These are phyloP conservation scores for Tachystola acroxantha DNA, from an alignment of 2,888 invertebrate species.

Conservation along the genomic window DNA sequence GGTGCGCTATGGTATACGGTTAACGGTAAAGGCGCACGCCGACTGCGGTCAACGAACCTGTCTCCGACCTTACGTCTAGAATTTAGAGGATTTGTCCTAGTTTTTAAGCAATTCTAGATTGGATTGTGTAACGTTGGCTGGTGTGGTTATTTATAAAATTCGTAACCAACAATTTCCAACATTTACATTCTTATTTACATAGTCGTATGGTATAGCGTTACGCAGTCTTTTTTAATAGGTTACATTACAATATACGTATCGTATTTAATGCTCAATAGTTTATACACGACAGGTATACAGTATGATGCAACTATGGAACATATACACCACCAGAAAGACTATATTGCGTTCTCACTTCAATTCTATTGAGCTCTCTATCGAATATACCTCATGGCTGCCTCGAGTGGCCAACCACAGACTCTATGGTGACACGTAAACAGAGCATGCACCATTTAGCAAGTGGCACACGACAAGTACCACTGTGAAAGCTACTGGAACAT, in stretches of 20 bases:
- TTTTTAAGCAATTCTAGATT: constrained; percentile 27
- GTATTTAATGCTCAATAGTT: no score
- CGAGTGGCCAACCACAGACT: constrained; percentile 17
- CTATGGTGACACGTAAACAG: constrained; percentile 58
- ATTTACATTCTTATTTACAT: constrained; percentile 1
- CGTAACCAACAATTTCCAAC: neutral
- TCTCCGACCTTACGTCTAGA: constrained; percentile 61
- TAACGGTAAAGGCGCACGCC: constrained; percentile 61
- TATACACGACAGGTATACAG: no score
- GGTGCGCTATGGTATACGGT: constrained; percentile 37
- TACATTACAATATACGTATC: no score
- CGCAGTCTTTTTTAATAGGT: neutral
- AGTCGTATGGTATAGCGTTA: neutral
- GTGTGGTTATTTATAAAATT: neutral
- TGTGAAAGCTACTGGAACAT: constrained; percentile 33
- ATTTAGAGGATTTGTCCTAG: constrained; percentile 62
- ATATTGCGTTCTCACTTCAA: constrained; percentile 3
- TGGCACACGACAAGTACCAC: constrained; percentile 45
- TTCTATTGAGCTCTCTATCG: constrained; percentile 2
- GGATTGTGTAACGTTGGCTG: constrained; percentile 6
- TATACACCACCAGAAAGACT: no score
- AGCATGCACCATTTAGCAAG: constrained; percentile 59
- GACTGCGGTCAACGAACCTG: constrained; percentile 61
- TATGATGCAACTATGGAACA: no score
- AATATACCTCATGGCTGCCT: constrained; percentile 4